Evolutionary conservation across 2,113 vertebrate genomes (phyloP), one percentile per base, ranked within the genome.

Genomic region (Brienomyrus brachyistius): DNA sequence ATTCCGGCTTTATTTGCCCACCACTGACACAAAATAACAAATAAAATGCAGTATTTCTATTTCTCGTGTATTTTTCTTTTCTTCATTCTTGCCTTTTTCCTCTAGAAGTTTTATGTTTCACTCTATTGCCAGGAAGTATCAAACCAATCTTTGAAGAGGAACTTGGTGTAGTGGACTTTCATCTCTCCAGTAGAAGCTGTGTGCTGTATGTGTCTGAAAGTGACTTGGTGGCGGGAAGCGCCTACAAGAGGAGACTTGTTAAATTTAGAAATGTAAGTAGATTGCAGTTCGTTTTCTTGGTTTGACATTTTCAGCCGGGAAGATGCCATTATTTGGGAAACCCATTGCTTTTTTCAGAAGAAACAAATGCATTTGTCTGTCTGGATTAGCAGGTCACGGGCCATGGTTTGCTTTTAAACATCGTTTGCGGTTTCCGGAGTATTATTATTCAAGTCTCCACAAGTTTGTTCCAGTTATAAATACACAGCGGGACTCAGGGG

Each of bases 121-220:
- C 88, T 5, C 83, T 86, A 54, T 56, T 35, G 56, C 45, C 91
- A 99, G 98, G 96, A 10, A 97, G 94, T 88, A 91, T 97, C 66
- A 97, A 95, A 54, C 90, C 96, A 0, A 3, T 97, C 47, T 97
- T 97, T 92, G 98, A 99, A 93, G 96, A 96, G 0, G 94, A 93
- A 48, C 94, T 98, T 23, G 95, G 96, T 9, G 92, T 95, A 6
- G 96, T 97, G 85, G 98, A 99, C 93, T 98, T 99, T 89, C 96
- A 96, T 91, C 95, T 99, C 87, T 95, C 98, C 87, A 96, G 96
- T 90, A 95, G 94, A 91, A 96, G 92, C 82, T 97, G 96, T 91
- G 84, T 99, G 91, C 95, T 99, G 35, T 97, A 98, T 88, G 87
- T 99, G 91, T 97, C 97, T 0, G 98, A 99, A 94, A 94, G 96